Evolutionary conservation across 1,140 invertebrate species (phyloP), one percentile per base, ranked within the genome.

Genomic region (Spodoptera frugiperda): DNA sequence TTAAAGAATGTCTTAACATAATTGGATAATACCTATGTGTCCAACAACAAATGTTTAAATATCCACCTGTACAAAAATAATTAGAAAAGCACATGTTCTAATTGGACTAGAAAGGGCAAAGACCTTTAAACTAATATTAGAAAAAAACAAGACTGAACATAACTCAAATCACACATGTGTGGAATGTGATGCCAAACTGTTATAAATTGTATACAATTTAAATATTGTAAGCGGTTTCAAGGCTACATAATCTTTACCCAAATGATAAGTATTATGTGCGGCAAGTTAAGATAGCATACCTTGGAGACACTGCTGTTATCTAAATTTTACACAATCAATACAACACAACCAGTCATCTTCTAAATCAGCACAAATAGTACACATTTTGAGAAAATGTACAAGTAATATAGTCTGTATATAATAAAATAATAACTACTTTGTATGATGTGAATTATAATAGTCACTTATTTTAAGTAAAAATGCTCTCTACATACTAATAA

Each of bases 161-260:
- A 49, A 19, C 15, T 25, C 17, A 46, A 49, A 49, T 65, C 39
- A 21, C 17, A 33, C n/a, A 8, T 12, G 15, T 33, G 25, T 68
- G 17, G 48, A 67, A 46, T 46, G 39, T n/a, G 19, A 9, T 49
- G 63, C 15, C 8, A 9, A 49, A 49, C 8, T 49, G n/a, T 49
- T 25, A 25, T 49, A 48, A 10, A 53, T 33, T 68, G 49, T 30
- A 53, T 33, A 68, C 25, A 53, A 68, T 68, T 68, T 33, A 53
- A 48, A 68, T 68, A 68, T 53, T 53, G n/a, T 30, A 33, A 68
- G 65, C 12, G 17, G 49, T 53, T 51, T 53, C 68, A 71, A 71
- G 68, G 68, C 68, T 55, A 55, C 39, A 19, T 55, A 71, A 71
- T 71, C 68, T 71, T 71, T 54, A 55, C 51, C 33, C 17, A 59